Percentiles rank a stretch among this genome's conserved stretches.
Conservation (phyloP, 1,140 invertebrate species). For the Caerostris extrusa region DNA sequence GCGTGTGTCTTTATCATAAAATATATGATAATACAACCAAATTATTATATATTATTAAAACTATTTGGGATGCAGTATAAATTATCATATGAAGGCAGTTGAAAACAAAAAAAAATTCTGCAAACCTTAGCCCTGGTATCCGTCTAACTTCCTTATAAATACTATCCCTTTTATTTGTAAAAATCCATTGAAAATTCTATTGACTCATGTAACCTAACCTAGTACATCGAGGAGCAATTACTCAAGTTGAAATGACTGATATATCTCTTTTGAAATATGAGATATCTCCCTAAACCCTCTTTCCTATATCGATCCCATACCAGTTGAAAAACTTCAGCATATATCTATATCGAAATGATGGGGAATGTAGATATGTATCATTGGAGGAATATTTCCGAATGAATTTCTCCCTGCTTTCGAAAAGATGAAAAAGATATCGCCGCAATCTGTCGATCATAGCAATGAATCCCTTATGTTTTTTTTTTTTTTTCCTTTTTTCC, state of each 20-base stretch:
- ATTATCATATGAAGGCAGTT: no score
- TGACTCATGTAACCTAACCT: neutral
- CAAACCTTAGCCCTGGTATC: neutral
- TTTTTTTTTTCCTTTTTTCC: neutral
- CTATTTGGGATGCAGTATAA: no score
- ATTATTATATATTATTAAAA: no score
- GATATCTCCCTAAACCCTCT: neutral
- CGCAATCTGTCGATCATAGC: conserved; percentile 72
- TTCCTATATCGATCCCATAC: conserved; percentile 16
- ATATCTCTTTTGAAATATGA: conserved; percentile 32
- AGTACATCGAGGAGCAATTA: neutral
- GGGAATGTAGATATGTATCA: conserved; percentile 51
- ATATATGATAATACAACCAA: no score
- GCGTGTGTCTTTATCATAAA: no score
- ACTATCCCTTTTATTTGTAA: neutral
- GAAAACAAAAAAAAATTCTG: no score
- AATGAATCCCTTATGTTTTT: conserved; percentile 20
- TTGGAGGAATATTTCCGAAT: conserved; percentile 58
- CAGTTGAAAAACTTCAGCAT: conserved; percentile 32
- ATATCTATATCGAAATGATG: conserved; percentile 12
- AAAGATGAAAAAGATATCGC: conserved; percentile 70
- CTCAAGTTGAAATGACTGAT: neutral
- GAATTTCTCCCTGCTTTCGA: conserved; percentile 39
- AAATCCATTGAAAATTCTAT: neutral
- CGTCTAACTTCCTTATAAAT: neutral